Conservation (phyloP, 2,113 vertebrate species). For the Pelobates fuscus region DNA sequence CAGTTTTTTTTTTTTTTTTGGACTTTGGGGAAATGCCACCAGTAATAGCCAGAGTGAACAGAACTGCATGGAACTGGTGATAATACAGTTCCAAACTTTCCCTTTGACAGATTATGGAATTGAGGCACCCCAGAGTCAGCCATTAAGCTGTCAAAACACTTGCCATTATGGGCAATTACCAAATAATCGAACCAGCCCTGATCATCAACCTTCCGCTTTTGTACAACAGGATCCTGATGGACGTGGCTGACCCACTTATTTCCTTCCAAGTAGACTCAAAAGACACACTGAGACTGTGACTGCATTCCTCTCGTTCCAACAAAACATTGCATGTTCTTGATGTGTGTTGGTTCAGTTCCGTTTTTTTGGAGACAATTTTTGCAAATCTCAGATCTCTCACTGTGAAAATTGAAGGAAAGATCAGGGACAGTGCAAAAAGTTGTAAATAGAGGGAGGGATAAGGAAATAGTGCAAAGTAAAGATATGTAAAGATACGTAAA, state of each 20-base stretch:
- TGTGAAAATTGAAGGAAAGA: constrained; percentile 6
- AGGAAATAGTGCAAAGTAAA: too few relatives aligned
- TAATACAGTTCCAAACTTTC: fast-evolving
- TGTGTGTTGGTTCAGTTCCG: neutral
- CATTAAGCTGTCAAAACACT: neutral
- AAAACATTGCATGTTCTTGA: neutral
- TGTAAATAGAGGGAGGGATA: too few relatives aligned
- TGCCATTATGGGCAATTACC: constrained; percentile 9
- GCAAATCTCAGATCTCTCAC: constrained; percentile 10
- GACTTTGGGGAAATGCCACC: neutral
- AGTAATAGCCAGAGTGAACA: neutral
- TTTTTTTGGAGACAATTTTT: neutral
- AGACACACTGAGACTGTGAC: neutral
- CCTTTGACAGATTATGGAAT: constrained; percentile 29
- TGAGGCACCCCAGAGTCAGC: constrained; percentile 1
- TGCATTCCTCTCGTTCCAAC: neutral
- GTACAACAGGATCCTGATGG: neutral
- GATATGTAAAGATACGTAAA: too few relatives aligned
- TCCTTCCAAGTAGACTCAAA: neutral
- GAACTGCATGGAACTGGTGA: neutral
- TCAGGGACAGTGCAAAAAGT: too few relatives aligned
- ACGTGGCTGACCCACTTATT: constrained; percentile 4
- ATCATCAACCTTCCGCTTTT: constrained; percentile 31
- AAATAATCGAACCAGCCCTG: constrained; percentile 21
- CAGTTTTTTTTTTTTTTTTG: neutral